These are phyloP conservation scores for Brassicogethes aeneus DNA, from an alignment of 2,888 invertebrate species.

Conservation along the genomic window DNA sequence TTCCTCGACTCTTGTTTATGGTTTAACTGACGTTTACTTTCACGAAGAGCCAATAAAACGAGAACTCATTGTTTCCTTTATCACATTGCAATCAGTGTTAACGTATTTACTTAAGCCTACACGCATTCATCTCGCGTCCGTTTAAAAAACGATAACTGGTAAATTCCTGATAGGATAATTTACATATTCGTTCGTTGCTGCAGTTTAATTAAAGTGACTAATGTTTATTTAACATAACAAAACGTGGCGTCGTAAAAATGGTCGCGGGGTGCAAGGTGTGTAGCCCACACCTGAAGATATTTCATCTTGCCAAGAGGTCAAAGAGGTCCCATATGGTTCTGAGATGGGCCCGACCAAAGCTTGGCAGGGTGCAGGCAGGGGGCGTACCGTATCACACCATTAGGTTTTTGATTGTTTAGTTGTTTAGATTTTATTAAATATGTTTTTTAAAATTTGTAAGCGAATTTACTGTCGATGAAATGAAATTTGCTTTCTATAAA, in stretches of 20 bases:
- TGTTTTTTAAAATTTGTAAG: no score
- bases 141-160: neutral
- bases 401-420: no score
- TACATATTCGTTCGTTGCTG: conserved; percentile 33
- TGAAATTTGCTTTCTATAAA: no score
- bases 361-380: conserved; percentile 24
- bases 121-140: no score
- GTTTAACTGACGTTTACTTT: no score
- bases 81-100: no score
- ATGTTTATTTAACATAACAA: conserved; percentile 41
- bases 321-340: conserved; percentile 16
- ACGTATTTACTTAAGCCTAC: no score
- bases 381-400: conserved; percentile 13
- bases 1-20: no score
- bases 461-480: no score
- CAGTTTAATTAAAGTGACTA: conserved; percentile 39
- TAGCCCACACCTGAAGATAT: conserved; percentile 33
- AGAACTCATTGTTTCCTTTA: no score
- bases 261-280: conserved; percentile 31
- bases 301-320: conserved; percentile 24
- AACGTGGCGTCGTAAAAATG: conserved; percentile 39
- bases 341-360: neutral
- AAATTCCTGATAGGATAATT: conserved; percentile 23
- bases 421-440: no score
- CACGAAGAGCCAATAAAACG: no score